Evolutionary conservation across 2,113 vertebrate genomes (phyloP), one percentile per base, ranked within the genome.

Genomic region (Oncorhynchus mykiss): DNA sequence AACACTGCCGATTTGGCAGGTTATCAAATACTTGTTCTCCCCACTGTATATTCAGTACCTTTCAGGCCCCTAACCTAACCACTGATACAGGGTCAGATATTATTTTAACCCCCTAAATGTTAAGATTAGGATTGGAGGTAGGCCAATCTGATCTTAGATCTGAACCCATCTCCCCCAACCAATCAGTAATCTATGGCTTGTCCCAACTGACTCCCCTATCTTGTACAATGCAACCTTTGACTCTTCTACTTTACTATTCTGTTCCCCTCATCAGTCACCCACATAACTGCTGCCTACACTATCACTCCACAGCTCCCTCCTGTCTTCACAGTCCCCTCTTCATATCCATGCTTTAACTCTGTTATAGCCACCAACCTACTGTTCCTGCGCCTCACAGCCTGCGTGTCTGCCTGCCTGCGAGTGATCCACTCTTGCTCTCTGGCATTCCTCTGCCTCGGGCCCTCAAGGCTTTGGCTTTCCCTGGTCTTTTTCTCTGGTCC

Each of bases 381-480:
- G 54, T 57, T 14, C 20, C 4, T 57, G 9, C 12, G 31, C 34
- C 59, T 45, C 20, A 25, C 12, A 24, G 72, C 24, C 31, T 73
- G 72, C 14, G 20, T 45, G 59, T 20, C 18, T 57, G 54, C 57
- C 67, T 67, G 65, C 65, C 59, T 70, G 3, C 24, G 11, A 8
- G 6, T 20, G 66, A 64, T 80, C 22, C 70, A 67, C 64, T 67
- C 77, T 77, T 45, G 31, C 51, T 76, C 69, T 73, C 66, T 12
- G 62, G 65, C 77, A 80, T 84, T 81, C 81, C 74, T 80, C 39
- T 75, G 54, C 62, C 39, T 67, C 57, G 71, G 75, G 70, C 51
- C 72, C 31, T 24, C 31, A 22, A 76, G 80, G 62, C 78, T 18
- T 49, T 73, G 62, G 2, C 8, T 3, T 73, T 76, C 76, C 71